Evolutionary conservation across 1,140 invertebrate species (phyloP), one percentile per base, ranked within the genome.

Genomic region (Bombus waltoni): DNA sequence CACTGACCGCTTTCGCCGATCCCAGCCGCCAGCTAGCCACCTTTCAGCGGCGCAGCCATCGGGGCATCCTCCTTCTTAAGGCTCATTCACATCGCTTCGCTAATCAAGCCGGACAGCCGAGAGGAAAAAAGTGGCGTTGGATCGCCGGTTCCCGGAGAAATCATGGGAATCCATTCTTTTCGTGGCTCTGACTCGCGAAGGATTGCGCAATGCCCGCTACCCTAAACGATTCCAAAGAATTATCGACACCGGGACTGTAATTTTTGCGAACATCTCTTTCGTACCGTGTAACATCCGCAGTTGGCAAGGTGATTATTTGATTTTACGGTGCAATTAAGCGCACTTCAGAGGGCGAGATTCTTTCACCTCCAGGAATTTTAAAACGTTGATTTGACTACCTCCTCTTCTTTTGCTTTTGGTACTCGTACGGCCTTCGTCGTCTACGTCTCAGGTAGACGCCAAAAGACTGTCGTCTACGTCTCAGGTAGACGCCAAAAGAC

Each of bases 1-100:
- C 90, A 91, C 90, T 91, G 90, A 91, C 90, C 90, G 90, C 88
- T 91, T 91, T 91, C 90, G 89, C 81, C 90, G 89, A 91, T 86
- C 89, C 88, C 86, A 76, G 88, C 90, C 88, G 90, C 90, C 88
- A 91, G 87, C 90, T 89, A 91, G 88, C 90, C 90, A 91, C 88
- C 90, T 91, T 91, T 91, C 90, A 91, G 86, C 90, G 90, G 86
- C 86, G 87, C 88, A 88, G 88, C 87, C 89, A 91, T 91, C 85
- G 87, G 85, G 85, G 90, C 86, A 91, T 91, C 90, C 89, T 91
- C 86, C 81, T 86, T 85, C 76, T 90, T 90, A 90, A 90, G 89
- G 88, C 87, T 89, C 89, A 90, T 90, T 90, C 89, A 90, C 89
- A 91, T 91, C 83, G 90, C 81, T 78, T 91, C 83, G 90, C 90